Percentiles rank a stretch among this genome's conserved stretches.
Conservation (phyloP, 2,888 invertebrate genomes). For the Lamellibrachia satsuma region DNA sequence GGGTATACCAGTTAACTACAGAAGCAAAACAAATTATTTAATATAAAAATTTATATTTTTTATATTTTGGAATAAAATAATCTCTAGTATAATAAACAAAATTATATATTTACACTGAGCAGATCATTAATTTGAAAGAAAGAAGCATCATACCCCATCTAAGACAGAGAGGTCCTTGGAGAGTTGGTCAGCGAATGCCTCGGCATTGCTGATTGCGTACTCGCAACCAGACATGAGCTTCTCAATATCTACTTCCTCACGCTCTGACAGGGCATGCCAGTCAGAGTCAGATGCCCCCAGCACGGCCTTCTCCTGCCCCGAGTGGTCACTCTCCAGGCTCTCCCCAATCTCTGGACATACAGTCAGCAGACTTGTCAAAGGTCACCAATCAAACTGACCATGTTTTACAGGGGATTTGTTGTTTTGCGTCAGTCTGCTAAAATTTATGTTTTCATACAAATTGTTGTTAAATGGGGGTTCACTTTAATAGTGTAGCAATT, state of each 20-base stretch:
- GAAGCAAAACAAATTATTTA: no score
- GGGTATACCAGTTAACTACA: no score
- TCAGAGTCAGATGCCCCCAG: slow-evolving; percentile 25
- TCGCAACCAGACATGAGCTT: slow-evolving; percentile 85
- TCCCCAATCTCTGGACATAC: slow-evolving; percentile 27
- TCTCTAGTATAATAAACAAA: no score
- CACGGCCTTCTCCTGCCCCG: slow-evolving; percentile 35
- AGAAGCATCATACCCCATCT: slow-evolving; percentile 75
- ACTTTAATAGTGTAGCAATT: background rate
- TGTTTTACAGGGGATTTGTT: background rate
- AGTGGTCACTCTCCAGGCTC: slow-evolving; percentile 36
- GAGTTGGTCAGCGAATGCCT: slow-evolving; percentile 76
- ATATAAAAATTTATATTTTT: no score
- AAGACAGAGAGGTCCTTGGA: slow-evolving; percentile 85
- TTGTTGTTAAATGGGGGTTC: background rate
- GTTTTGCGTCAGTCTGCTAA: background rate
- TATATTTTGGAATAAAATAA: no score
- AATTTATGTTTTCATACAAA: background rate
- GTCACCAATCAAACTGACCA: background rate
- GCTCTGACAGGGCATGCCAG: slow-evolving; percentile 82
- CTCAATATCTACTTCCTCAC: slow-evolving; percentile 85
- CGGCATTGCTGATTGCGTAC: slow-evolving; percentile 88
- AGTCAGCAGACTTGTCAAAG: background rate
- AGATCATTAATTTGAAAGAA: background rate
- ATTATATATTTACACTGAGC: no score